These are phyloP conservation scores for Chrysemys picta DNA, from an alignment of 2,113 vertebrate species.

Conservation along the genomic window DNA sequence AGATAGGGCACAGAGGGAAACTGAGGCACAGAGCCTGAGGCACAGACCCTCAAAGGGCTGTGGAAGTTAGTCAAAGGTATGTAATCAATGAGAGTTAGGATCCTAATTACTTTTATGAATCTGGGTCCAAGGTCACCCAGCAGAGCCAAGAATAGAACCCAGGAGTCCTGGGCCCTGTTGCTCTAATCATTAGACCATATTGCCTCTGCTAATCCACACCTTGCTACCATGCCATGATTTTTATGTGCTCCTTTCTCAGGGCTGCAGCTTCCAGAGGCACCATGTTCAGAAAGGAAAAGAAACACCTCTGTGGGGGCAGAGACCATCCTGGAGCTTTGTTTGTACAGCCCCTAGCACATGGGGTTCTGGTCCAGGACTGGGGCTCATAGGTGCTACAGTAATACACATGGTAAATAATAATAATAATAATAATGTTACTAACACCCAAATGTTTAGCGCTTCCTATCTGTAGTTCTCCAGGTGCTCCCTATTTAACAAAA, in stretches of 20 bases:
- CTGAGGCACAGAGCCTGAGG: conserved; percentile 42
- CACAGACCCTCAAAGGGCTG: background rate
- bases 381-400: background rate
- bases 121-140: background rate
- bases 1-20: conserved; percentile 39
- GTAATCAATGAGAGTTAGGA: background rate
- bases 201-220: background rate
- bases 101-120: background rate
- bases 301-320: background rate
- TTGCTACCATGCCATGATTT: background rate
- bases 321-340: background rate
- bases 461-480: background rate
- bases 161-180: background rate
- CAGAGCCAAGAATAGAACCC: background rate
- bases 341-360: background rate
- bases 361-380: background rate
- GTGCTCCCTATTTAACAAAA: background rate
- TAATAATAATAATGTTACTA: background rate
- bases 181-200: background rate
- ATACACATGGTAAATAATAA: background rate
- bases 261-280: background rate
- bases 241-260: background rate
- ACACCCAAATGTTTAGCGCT: background rate
- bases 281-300: background rate
- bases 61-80: background rate